phyloP scores from a whole-genome alignment of 2,797 vertebrate species.

The Girardinus metallicus region DNA sequence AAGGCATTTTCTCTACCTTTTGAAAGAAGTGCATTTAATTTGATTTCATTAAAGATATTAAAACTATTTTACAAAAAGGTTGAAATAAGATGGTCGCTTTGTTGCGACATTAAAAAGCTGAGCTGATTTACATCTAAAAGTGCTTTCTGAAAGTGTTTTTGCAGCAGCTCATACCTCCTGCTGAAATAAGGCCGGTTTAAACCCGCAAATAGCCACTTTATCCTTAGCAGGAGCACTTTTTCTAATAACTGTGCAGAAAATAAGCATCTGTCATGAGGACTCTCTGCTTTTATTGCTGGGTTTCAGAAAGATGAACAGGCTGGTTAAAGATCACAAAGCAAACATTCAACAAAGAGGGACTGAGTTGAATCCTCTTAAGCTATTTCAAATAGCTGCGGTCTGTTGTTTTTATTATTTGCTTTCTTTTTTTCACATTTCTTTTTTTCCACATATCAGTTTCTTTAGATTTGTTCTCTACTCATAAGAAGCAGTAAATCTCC shows the following conservation, averaged over 20 bases:
- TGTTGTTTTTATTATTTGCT: not conserved
- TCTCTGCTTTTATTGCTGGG: slow-evolving; percentile 49
- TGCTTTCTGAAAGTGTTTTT: slow-evolving; percentile 41
- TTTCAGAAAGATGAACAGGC: slow-evolving; percentile 40
- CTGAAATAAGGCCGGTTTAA: slow-evolving; percentile 50
- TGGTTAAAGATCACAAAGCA: slow-evolving; percentile 52
- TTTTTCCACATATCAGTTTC: not conserved
- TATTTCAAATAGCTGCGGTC: slow-evolving; percentile 29
- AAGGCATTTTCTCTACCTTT: slow-evolving; percentile 15
- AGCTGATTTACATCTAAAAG: slow-evolving; percentile 56
- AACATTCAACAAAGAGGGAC: slow-evolving; percentile 40
- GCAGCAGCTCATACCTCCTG: slow-evolving; percentile 12
- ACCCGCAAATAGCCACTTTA: slow-evolving; percentile 37
- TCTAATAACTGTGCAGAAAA: slow-evolving; percentile 61
- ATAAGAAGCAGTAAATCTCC: not conserved
- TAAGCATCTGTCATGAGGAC: slow-evolving; percentile 55
- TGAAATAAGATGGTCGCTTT: slow-evolving; percentile 20
- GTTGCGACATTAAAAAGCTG: slow-evolving; percentile 33
- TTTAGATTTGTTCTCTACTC: not conserved
- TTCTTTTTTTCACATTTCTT: not conserved
- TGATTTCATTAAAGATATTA: slow-evolving; percentile 12
- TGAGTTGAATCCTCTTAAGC: slow-evolving; percentile 44
- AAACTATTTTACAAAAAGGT: not conserved
- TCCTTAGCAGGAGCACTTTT: slow-evolving; percentile 54
- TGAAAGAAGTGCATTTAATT: slow-evolving; percentile 8